Evolutionary conservation across 1,140 invertebrate species (phyloP), one percentile per base, ranked within the genome.

Genomic region (honey bee (Apis mellifera)): DNA sequence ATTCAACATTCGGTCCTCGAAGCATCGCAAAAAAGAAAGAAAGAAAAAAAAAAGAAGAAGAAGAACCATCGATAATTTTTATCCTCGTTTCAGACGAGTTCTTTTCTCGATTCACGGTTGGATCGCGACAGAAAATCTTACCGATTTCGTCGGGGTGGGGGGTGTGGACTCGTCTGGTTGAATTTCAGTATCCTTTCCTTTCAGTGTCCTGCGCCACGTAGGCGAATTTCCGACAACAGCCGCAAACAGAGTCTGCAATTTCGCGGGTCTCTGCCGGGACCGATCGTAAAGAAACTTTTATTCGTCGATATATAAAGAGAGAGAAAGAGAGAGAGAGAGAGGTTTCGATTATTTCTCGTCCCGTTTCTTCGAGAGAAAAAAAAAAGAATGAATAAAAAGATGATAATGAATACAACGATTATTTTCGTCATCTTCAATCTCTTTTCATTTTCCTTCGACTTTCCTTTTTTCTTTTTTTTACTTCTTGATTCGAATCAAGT

Each of bases 61-160:
- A 62, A 23, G 19, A 13, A 62, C 59, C 59, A 62, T 1, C 59
- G n/a, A 23, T 4, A 13, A 23, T 23, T 23, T n/a, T 23, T 21
- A 23, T 3, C 59, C 9, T 62, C 12, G 9, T n/a, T 23, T 23
- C n/a, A 42, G 9, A 60, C 59, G n/a, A 23, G 11, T 42, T 42
- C 32, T 2, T 32, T 32, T 65, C 13, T 42, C n/a, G 57, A 62
- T 65, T 52, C 23, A 26, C 17, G 50, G 9, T 23, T 23, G 3
- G 64, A 54, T 17, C 12, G 74, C 59, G 57, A 48, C 9, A 19
- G 23, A 69, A 73, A 77, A 85, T 42, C 85, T 88, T 88, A 88
- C 85, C 86, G 60, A 84, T 82, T n/a, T 86, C 50, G 74, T 82
- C 78, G 78, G 32, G 66, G 74, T 82, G 73, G 78, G 32, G 66